phyloP scores from a whole-genome alignment of 2,888 invertebrate genomes.

The Conchocele bisecta region DNA sequence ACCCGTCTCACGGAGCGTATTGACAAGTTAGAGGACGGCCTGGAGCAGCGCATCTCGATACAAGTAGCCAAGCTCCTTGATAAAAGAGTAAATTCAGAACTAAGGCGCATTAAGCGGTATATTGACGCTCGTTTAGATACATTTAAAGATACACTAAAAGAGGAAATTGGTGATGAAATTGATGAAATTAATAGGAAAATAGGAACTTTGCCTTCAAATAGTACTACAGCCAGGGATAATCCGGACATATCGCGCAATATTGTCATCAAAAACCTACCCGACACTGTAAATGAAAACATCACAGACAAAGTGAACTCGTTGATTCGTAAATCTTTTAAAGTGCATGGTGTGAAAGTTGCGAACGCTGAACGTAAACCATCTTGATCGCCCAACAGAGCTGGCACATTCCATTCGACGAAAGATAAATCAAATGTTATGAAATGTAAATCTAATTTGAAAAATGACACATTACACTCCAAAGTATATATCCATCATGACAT shows the following conservation, averaged over 20 bases:
- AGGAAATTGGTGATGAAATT: constrained; percentile 10
- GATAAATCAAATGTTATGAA: too few species aligned
- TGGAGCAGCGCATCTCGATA: constrained; percentile 11
- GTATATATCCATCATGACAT: too few species aligned
- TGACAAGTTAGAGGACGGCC: constrained; percentile 13
- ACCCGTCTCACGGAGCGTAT: constrained; percentile 10
- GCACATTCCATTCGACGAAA: too few species aligned
- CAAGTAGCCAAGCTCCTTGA: constrained; percentile 19
- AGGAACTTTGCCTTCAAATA: not conserved
- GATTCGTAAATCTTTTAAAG: not conserved
- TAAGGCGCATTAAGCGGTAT: constrained; percentile 1
- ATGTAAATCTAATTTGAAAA: too few species aligned
- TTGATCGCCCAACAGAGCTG: too few species aligned
- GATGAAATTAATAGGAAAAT: constrained; percentile 8
- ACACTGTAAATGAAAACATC: not conserved
- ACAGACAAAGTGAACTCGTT: not conserved
- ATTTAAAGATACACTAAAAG: constrained; percentile 13
- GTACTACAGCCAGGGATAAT: not conserved
- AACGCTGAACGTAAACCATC: not conserved
- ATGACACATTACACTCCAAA: too few species aligned
- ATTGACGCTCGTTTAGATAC: constrained; percentile 9
- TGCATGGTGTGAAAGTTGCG: not conserved
- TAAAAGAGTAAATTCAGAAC: constrained; percentile 15
- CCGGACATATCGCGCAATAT: not conserved
- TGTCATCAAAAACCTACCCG: not conserved